A percentile compares a stretch with the other conserved stretches of the same genome.
Conservation (phyloP, 2,888 invertebrate genomes). For the Drosophila mulleri region DNA sequence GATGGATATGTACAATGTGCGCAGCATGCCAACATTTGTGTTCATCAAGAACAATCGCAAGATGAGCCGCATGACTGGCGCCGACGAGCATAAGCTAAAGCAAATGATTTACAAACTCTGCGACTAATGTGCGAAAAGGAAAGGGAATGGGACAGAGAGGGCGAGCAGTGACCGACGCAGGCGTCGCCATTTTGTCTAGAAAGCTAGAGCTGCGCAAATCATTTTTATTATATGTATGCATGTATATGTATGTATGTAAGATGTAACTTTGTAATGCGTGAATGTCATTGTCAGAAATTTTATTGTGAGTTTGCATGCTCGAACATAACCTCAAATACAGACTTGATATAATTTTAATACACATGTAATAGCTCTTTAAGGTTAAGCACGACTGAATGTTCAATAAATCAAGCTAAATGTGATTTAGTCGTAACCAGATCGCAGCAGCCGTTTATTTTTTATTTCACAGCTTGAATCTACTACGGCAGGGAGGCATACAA, state of each 20-base stretch:
- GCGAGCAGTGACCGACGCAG: conserved; percentile 13
- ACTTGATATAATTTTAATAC: conserved; percentile 3
- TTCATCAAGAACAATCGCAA: conserved; percentile 62
- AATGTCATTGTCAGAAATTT: conserved; percentile 4
- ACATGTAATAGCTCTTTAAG: conserved; percentile 20
- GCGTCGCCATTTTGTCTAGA: conserved; percentile 17
- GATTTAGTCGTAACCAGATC: conserved; percentile 3
- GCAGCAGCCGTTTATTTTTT: conserved; percentile 1
- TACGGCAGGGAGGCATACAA: neutral
- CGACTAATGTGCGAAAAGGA: conserved; percentile 20
- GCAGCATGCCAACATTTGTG: conserved; percentile 72
- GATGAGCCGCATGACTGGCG: conserved; percentile 64
- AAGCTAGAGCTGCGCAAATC: neutral
- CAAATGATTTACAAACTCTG: conserved; percentile 63
- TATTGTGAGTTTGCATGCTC: neutral
- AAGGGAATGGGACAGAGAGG: neutral
- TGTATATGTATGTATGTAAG: neutral
- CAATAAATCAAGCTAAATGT: conserved; percentile 14
- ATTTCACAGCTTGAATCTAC: too few relatives aligned
- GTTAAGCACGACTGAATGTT: neutral
- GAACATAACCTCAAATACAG: conserved; percentile 1
- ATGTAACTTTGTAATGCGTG: conserved; percentile 1
- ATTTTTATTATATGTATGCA: neutral
- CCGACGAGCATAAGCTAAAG: conserved; percentile 63
- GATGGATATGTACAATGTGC: conserved; percentile 52